Conservation (phyloP, 2,888 invertebrate genomes). For the Ennomos erosarius region DNA sequence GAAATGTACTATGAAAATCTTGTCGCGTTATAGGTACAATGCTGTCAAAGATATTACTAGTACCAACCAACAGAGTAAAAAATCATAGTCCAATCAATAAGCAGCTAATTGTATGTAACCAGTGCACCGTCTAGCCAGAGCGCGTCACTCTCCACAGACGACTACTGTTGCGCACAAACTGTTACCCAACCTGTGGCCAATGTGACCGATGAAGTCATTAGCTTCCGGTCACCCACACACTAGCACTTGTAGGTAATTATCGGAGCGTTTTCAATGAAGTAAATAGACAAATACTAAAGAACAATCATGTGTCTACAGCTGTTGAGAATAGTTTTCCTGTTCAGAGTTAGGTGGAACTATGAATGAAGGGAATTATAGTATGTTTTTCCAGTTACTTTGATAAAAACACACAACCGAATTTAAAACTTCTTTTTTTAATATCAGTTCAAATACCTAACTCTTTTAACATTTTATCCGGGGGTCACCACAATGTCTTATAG, state of each 20-base stretch:
- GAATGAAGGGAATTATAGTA: constrained; percentile 15
- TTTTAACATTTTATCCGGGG: too few species aligned
- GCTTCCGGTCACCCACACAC: constrained; percentile 47
- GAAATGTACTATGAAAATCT: too few species aligned
- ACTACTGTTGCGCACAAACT: constrained; percentile 36
- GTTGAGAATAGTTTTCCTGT: constrained; percentile 26
- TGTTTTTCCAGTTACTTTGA: too few species aligned
- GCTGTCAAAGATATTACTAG: neutral
- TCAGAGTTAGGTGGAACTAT: constrained; percentile 1
- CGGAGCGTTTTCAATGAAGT: constrained; percentile 13
- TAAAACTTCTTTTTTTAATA: too few species aligned
- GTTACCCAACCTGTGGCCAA: constrained; percentile 36
- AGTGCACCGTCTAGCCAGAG: constrained; percentile 25
- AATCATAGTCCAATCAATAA: constrained; percentile 12
- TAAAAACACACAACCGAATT: too few species aligned
- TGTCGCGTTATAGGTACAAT: too few species aligned
- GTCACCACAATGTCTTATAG: too few species aligned
- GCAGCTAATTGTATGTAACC: constrained; percentile 12
- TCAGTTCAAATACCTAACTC: too few species aligned
- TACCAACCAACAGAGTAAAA: too few species aligned
- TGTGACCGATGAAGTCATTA: constrained; percentile 46
- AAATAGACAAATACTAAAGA: constrained; percentile 9
- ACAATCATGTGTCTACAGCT: neutral
- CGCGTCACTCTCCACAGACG: constrained; percentile 26
- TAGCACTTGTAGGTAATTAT: constrained; percentile 27